Conservation (phyloP, 1,140 invertebrate genomes). For the Diachasmimorpha longicaudata region DNA sequence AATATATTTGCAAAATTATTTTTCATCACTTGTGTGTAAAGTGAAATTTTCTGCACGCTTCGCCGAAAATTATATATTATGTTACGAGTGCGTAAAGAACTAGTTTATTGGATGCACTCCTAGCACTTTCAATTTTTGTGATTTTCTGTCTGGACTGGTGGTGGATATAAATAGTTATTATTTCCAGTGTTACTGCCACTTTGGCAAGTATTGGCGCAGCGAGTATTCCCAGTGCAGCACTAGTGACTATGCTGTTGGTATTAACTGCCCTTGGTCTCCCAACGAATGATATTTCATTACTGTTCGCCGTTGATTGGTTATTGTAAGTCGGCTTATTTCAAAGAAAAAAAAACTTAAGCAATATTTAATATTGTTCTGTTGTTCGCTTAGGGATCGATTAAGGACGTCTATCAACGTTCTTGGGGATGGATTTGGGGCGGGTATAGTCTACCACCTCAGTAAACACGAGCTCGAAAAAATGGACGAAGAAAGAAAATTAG, state of each 20-base stretch:
- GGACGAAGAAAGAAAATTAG: constrained; percentile 51
- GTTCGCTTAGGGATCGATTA: constrained; percentile 65
- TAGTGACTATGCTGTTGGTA: constrained; percentile 82
- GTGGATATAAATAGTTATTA: too few species aligned
- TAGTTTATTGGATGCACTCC: too few species aligned
- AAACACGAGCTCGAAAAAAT: constrained; percentile 70
- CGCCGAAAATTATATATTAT: too few species aligned
- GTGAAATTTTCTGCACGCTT: too few species aligned
- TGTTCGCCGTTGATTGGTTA: constrained; percentile 80
- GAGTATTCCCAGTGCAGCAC: constrained; percentile 76
- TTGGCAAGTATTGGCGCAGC: constrained; percentile 81
- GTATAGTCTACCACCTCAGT: constrained; percentile 78
- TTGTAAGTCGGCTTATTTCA: constrained; percentile 65
- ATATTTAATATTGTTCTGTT: background rate
- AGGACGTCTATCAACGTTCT: constrained; percentile 83
- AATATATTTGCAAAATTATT: background rate
- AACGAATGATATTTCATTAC: constrained; percentile 73
- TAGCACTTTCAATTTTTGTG: too few species aligned
- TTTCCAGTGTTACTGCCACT: constrained; percentile 72
- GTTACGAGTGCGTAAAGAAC: background rate
- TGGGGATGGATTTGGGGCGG: constrained; percentile 81
- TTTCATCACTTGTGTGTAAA: too few species aligned
- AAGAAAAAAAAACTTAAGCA: background rate
- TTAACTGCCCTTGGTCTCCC: constrained; percentile 76
- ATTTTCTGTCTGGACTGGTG: too few species aligned